Evolutionary conservation across 2,797 vertebrate genomes (phyloP).

Genomic region (Notoglanidium macrostoma): DNA sequence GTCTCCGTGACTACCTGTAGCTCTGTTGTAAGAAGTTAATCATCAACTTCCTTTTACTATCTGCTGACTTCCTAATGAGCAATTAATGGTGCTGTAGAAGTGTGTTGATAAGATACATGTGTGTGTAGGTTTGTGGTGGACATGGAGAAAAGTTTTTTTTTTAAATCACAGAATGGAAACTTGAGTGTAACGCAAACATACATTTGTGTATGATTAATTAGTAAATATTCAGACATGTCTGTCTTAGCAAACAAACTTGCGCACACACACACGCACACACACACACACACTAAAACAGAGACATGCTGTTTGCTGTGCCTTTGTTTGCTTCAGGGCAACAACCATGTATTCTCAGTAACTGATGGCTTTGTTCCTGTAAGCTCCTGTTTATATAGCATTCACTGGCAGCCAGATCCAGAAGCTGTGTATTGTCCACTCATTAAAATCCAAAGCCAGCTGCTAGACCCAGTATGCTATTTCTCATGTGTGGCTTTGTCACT

Average conservation of each 20-base stretch:
- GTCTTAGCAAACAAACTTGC: background rate
- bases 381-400: slow-evolving; percentile 13
- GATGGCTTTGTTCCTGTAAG: slow-evolving; percentile 23
- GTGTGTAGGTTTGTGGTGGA: background rate
- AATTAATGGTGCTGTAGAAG: slow-evolving; percentile 53
- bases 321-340: slow-evolving; percentile 29
- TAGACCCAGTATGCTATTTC: background rate
- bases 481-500: background rate
- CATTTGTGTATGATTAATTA: background rate
- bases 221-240: background rate
- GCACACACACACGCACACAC: background rate
- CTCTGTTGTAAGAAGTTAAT: slow-evolving; percentile 54
- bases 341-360: slow-evolving; percentile 15
- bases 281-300: background rate
- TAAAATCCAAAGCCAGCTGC: slow-evolving; percentile 32
- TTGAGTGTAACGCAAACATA: background rate
- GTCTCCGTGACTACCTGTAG: slow-evolving; percentile 30
- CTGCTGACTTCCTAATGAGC: slow-evolving; percentile 54
- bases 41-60: slow-evolving; percentile 57
- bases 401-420: background rate
- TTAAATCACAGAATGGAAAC: background rate
- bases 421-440: slow-evolving; percentile 24
- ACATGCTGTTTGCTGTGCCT: background rate
- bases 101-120: slow-evolving; percentile 12
- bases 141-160: background rate